These are phyloP conservation scores for Strix uralensis DNA, from an alignment of 2,113 vertebrate genomes.

Conservation along the genomic window DNA sequence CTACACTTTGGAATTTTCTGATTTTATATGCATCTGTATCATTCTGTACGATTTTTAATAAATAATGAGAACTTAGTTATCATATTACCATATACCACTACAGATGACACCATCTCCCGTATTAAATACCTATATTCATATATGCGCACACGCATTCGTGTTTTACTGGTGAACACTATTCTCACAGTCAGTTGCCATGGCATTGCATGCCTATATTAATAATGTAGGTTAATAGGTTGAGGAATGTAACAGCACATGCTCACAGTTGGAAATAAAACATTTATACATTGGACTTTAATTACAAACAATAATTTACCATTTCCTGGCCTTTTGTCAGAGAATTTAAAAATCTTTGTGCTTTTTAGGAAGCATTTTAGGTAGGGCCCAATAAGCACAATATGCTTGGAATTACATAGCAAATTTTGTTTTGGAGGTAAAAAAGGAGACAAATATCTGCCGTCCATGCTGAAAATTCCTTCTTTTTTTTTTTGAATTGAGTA, in stretches of 20 bases:
- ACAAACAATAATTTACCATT: neutral
- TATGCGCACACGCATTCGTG: fast-evolving
- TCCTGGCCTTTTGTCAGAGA: neutral
- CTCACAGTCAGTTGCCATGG: constrained; percentile 15
- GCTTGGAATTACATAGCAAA: neutral
- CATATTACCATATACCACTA: neutral
- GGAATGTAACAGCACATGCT: neutral
- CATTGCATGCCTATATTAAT: neutral
- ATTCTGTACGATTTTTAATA: neutral
- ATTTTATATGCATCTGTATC: neutral
- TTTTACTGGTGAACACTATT: neutral
- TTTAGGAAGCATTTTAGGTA: neutral
- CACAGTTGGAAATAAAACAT: neutral
- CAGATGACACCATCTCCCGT: fast-evolving
- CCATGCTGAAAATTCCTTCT: neutral
- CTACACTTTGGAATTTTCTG: neutral
- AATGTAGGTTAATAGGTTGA: neutral
- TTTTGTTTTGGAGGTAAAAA: neutral
- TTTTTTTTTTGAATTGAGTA: neutral
- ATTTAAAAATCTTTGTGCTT: neutral
- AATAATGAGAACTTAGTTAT: neutral
- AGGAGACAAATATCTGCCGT: neutral
- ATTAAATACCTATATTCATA: neutral
- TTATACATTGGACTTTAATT: neutral
- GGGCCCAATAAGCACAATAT: neutral